phyloP scores from a whole-genome alignment of 2,797 vertebrate genomes.

The Tapirus indicus region DNA sequence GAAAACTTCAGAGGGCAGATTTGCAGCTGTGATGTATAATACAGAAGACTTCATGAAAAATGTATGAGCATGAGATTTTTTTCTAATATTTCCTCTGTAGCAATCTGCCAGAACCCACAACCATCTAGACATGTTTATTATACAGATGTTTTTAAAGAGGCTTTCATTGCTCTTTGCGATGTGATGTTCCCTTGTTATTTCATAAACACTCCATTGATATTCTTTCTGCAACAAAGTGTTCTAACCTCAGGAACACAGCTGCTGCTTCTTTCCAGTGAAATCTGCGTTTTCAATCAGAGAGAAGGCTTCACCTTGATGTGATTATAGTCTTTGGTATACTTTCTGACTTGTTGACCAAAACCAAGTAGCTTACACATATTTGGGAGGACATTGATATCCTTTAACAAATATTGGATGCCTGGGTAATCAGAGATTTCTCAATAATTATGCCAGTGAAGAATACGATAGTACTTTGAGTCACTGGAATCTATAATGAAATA shows the following conservation, averaged over 20 bases:
- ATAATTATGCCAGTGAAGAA: neutral
- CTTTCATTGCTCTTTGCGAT: slow-evolving; percentile 65
- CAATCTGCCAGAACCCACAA: slow-evolving; percentile 69
- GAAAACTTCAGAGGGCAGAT: slow-evolving; percentile 79
- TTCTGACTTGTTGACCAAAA: neutral
- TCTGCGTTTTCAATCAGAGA: slow-evolving; percentile 4
- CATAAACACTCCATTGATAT: slow-evolving; percentile 74
- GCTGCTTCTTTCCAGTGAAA: slow-evolving; percentile 29
- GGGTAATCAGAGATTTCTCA: neutral
- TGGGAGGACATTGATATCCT: neutral
- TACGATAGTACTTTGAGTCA: neutral
- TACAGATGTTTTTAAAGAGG: slow-evolving; percentile 64
- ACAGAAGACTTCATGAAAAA: slow-evolving; percentile 78
- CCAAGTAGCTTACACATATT: neutral
- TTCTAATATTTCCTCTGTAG: slow-evolving; percentile 78
- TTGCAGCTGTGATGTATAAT: slow-evolving; percentile 82
- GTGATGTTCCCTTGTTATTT: slow-evolving; percentile 71
- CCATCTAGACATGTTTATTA: slow-evolving; percentile 75
- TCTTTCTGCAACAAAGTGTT: slow-evolving; percentile 48
- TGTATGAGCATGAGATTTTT: slow-evolving; percentile 75
- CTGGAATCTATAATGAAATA: neutral
- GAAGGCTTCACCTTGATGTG: slow-evolving; percentile 25
- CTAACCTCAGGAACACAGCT: slow-evolving; percentile 67
- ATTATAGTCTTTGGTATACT: neutral
- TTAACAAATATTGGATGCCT: neutral